These are phyloP conservation scores for Alethe diademata DNA, from an alignment of 2,113 vertebrate species.

Conservation along the genomic window DNA sequence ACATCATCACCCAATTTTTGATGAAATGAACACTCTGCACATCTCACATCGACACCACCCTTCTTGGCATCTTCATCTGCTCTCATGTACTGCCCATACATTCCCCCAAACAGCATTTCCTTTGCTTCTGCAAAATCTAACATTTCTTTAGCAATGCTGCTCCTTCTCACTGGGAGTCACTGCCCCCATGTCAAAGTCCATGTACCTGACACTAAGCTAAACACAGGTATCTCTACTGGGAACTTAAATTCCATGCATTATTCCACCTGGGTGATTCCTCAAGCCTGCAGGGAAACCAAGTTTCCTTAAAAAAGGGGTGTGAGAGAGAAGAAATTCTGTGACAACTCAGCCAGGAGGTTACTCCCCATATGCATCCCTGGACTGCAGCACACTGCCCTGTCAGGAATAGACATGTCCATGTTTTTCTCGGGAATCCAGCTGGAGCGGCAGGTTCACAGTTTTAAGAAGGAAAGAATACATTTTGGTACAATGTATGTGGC, in stretches of 20 bases:
- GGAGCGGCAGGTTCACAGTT: not conserved
- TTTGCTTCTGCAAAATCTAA: not conserved
- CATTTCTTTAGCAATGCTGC: not conserved
- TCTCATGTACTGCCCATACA: not conserved
- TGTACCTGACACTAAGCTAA: not conserved
- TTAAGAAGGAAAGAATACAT: not conserved
- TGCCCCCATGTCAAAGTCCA: not conserved
- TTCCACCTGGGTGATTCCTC: not conserved
- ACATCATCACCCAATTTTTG: not conserved
- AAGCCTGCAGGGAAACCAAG: not conserved
- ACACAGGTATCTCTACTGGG: not conserved
- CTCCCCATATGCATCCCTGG: not conserved
- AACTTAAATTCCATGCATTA: not conserved
- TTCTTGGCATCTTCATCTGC: not conserved
- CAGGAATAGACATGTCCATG: not conserved
- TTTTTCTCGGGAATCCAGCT: not conserved
- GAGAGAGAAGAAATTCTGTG: not conserved
- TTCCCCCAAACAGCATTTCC: not conserved
- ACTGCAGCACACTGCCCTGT: not conserved
- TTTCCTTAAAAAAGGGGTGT: not conserved
- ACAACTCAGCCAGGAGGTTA: not conserved
- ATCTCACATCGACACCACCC: rapidly evolving
- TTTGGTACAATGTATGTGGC: not conserved
- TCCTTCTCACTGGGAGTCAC: not conserved
- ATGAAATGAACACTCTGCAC: not conserved